Evolutionary conservation across 2,888 invertebrate species (phyloP), one percentile per base, ranked within the genome.

Genomic region (Esperia sulphurella): DNA sequence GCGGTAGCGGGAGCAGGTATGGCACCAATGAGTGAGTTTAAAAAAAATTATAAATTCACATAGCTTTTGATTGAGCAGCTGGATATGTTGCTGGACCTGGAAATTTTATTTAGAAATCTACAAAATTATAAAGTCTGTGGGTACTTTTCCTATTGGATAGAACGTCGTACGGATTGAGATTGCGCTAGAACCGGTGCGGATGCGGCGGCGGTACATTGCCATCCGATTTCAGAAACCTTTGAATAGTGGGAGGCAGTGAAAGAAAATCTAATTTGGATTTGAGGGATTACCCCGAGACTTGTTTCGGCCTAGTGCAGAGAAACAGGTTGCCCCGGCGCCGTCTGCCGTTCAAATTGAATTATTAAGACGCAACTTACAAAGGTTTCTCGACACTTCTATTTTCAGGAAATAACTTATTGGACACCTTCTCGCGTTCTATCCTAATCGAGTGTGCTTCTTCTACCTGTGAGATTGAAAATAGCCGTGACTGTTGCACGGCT

Each of bases 201-300:
- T 57, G 53, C 64, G 67, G 58, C 65, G 53, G 52, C 53, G 49
- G 35, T n/a, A 35, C 35, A n/a, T 35, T 1, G n/a, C 21, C 47
- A 52, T 53, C 53, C 57, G 59, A 55, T 53, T 53, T 62, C 69
- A 69, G 76, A 75, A 79, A 72, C 81, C 82, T 69, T 78, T 83
- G 83, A 87, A 85, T 86, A 80, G 83, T 81, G 76, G 69, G 75
- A 73, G 73, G 73, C 74, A 68, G 65, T 85, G 85, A 86, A 86
- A 84, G 86, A 86, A 87, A 88, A 88, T 87, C 87, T 87, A 84
- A 87, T 88, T 88, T 87, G 86, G 88, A 88, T 88, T 87, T 87
- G 81, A 85, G 75, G 83, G 87, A 88, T 88, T 87, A 86, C 87
- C 70, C 62, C 68, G 74, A 68, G 81, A 78, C 82, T 85, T 86